Conservation (phyloP, 2,797 vertebrate species). For the Cryptoprocta ferox region DNA sequence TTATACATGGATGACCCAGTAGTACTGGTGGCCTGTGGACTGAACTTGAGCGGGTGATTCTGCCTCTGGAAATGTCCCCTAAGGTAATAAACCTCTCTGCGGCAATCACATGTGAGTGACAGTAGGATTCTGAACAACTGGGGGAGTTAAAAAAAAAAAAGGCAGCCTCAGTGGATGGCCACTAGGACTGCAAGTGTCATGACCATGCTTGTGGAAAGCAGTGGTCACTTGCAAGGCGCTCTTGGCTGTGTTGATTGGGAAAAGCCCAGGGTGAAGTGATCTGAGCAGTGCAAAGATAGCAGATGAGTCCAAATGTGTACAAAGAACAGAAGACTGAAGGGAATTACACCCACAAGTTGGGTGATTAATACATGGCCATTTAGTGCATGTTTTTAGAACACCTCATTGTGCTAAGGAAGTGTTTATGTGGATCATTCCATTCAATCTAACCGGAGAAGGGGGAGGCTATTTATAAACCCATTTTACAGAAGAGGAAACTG, state of each 20-base stretch:
- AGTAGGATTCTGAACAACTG: neutral
- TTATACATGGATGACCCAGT: fast-evolving
- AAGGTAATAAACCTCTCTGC: neutral
- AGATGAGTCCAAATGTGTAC: neutral
- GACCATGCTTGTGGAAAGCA: neutral
- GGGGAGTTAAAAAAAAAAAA: no score
- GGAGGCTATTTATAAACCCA: neutral
- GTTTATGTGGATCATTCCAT: fast-evolving
- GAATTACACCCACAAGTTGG: no score
- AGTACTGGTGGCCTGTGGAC: fast-evolving
- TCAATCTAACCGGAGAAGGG: fast-evolving
- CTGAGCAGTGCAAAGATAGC: neutral
- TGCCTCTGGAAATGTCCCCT: neutral
- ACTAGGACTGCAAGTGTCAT: no score
- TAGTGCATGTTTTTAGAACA: fast-evolving
- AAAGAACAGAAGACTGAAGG: neutral
- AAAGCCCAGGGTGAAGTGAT: neutral
- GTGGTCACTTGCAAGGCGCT: neutral
- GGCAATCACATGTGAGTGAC: neutral
- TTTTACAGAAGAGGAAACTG: neutral
- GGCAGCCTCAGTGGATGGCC: neutral
- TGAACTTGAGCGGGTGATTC: no score
- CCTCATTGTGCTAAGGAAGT: neutral
- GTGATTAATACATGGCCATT: fast-evolving
- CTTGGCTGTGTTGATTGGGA: neutral